Base-by-base conservation (phyloP, 2,888 invertebrate species). In the Agriopis aurantiaria region DNA sequence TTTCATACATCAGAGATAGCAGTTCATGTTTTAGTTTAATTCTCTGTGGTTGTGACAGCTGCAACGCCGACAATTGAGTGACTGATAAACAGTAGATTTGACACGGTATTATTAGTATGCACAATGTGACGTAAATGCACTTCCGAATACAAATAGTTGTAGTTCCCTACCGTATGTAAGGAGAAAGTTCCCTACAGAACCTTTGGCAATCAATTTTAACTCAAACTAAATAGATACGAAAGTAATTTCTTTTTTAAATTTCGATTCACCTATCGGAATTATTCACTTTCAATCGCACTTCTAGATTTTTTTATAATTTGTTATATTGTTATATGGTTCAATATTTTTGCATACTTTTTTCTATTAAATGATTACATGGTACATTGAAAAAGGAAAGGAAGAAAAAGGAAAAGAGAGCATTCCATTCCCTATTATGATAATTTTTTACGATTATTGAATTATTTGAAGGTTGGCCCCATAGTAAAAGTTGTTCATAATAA, bases 41-140 rank as follows among this genome's bases (percentile, higher is more conserved):
- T n/a, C 46, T 41, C 7, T 7, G 53, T 55, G 14, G 45, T 7
- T 14, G 46, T 48, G 23, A 41, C 46, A 40, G 40, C 41, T 49
- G 49, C 8, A 11, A n/a, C 14, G 56, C 17, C n/a, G 43, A 55
- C 53, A 33, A 17, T 59, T 56, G 64, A 57, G 17, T 60, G 60
- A 40, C 43, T 53, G 51, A 33, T 52, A 55, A 69, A 64, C 64
- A 64, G 59, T 55, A 64, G 60, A 53, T 49, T 56, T 48, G 49
- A 55, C 51, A 59, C 65, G 61, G 55, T 56, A 68, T 46, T 63
- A 63, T 77, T 49, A 69, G 60, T 53, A 67, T 62, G 58, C 62
- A 65, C 65, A 56, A 56, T 74, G 67, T 48, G 58, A 49, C n/a
- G 14, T 68, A 63, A 52, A 49, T 64, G 62, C 68, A 51, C 57